Conservation (phyloP, 2,797 vertebrate genomes). For the Remorina albescens region DNA sequence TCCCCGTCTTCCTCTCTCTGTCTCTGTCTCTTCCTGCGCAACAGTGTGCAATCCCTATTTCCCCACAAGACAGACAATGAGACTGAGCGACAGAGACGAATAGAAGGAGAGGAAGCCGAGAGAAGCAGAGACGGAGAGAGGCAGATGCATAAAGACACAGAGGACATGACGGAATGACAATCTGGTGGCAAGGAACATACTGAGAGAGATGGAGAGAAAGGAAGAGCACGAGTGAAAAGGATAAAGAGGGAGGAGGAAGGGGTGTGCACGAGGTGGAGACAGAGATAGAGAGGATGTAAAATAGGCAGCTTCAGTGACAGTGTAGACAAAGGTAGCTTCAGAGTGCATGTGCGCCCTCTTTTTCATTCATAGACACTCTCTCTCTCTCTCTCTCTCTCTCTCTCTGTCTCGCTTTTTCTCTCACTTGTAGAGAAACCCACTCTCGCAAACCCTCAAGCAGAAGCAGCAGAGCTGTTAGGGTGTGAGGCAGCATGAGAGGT, state of each 20-base stretch:
- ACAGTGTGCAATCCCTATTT: slow-evolving; percentile 75
- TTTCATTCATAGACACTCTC: slow-evolving; percentile 67
- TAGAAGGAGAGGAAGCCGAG: slow-evolving; percentile 41
- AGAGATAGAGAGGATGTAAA: slow-evolving; percentile 64
- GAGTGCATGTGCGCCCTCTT: slow-evolving; percentile 64
- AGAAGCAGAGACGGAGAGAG: slow-evolving; percentile 54
- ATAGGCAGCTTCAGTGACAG: slow-evolving; percentile 72
- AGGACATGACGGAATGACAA: slow-evolving; percentile 79
- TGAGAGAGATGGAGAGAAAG: slow-evolving; percentile 31
- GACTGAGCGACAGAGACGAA: slow-evolving; percentile 62
- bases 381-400: slow-evolving; percentile 15
- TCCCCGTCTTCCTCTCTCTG: not conserved
- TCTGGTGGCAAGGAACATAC: slow-evolving; percentile 54
- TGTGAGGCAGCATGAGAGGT: slow-evolving; percentile 74
- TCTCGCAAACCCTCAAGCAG: slow-evolving; percentile 67
- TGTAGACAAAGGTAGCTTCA: slow-evolving; percentile 77
- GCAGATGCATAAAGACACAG: slow-evolving; percentile 72
- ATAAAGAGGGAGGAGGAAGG: slow-evolving; percentile 32
- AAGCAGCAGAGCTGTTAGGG: slow-evolving; percentile 70
- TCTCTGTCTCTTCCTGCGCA: slow-evolving; percentile 63
- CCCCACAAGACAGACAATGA: slow-evolving; percentile 68
- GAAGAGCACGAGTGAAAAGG: slow-evolving; percentile 24
- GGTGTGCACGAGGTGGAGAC: slow-evolving; percentile 37
- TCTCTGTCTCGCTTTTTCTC: slow-evolving; percentile 35
- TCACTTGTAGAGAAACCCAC: slow-evolving; percentile 5